These are phyloP conservation scores for Drosophila birchii DNA, from an alignment of 2,888 invertebrate genomes.

Conservation along the genomic window DNA sequence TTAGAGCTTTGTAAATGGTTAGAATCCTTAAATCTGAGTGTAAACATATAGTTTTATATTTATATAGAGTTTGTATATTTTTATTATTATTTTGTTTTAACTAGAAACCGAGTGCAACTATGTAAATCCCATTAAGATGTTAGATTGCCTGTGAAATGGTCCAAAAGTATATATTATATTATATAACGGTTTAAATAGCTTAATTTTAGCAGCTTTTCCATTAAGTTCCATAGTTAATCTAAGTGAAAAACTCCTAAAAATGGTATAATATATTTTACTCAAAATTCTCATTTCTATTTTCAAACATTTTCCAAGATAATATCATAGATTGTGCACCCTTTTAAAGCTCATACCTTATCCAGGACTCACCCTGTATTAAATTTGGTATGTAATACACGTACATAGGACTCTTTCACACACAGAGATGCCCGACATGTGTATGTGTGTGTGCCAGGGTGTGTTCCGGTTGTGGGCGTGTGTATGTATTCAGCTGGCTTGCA, in stretches of 20 bases:
- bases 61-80: too few species aligned
- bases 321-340: neutral
- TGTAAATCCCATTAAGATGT: too few species aligned
- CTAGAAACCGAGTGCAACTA: neutral
- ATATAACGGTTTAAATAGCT: neutral
- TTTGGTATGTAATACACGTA: constrained; percentile 35
- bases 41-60: neutral
- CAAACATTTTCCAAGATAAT: neutral
- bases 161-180: too few species aligned
- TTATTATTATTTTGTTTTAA: neutral
- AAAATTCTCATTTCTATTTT: neutral
- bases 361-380: constrained; percentile 29
- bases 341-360: neutral
- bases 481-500: constrained; percentile 26
- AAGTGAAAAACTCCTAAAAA: neutral
- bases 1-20: neutral
- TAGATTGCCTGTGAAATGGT: too few species aligned
- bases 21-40: neutral
- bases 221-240: too few species aligned
- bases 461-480: neutral
- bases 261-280: too few species aligned
- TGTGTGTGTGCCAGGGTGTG: constrained; percentile 2
- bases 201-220: too few species aligned
- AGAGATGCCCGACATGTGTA: constrained; percentile 6
- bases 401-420: constrained; percentile 26